A percentile compares a stretch with the other conserved stretches of the same genome.
Evolutionary conservation across 2,113 vertebrate genomes (phyloP).

Genomic region (Casuarius casuarius): DNA sequence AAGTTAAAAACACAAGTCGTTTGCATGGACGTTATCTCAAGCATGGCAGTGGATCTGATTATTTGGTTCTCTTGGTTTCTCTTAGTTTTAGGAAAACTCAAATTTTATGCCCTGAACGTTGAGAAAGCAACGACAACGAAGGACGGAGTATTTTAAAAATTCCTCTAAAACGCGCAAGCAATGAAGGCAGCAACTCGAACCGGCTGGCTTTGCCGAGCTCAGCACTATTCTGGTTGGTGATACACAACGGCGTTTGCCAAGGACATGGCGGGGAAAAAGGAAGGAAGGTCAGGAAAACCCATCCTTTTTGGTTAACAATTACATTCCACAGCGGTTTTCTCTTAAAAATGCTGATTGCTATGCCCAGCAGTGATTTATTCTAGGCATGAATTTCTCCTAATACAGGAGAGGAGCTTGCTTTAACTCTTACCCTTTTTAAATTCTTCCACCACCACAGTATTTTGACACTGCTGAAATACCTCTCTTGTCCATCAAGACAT

Average conservation of each 20-base stretch:
- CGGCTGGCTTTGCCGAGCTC: constrained; percentile 41
- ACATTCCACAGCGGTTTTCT: not conserved
- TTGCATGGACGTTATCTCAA: not conserved
- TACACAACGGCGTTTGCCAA: constrained; percentile 13
- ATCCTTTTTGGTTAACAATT: not conserved
- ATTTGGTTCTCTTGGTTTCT: not conserved
- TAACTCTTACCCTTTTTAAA: not conserved
- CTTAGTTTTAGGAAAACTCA: not conserved
- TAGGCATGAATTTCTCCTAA: not conserved
- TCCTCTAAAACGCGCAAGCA: not conserved
- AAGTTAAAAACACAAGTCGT: not conserved
- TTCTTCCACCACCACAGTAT: not conserved
- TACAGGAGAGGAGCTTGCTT: not conserved
- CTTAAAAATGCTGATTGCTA: not conserved
- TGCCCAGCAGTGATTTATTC: not conserved
- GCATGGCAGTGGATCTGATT: not conserved
- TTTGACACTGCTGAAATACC: not conserved
- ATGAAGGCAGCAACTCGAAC: constrained; percentile 1
- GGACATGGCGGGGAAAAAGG: not conserved
- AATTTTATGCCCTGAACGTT: not conserved
- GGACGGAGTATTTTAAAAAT: constrained; percentile 2
- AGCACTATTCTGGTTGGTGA: constrained; percentile 32
- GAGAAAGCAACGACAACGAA: not conserved
- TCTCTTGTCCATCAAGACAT: not conserved
- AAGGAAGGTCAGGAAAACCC: constrained; percentile 57